Conservation (phyloP, 2,113 vertebrate species). For the Carettochelys insculpta region DNA sequence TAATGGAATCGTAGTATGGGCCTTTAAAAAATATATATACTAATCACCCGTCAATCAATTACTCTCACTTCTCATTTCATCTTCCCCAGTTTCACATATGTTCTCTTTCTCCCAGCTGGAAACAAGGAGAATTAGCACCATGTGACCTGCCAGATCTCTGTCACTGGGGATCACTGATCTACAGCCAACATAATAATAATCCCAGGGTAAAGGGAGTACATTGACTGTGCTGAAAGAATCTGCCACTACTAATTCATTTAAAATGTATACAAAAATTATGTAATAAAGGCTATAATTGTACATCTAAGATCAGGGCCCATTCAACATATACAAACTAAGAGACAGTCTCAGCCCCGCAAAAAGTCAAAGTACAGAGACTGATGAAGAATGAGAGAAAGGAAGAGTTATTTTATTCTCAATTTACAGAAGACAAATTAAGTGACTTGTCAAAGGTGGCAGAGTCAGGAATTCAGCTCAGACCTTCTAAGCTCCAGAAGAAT, state of each 20-base stretch:
- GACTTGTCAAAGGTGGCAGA: neutral
- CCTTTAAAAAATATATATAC: conserved; percentile 11
- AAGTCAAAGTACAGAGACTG: neutral
- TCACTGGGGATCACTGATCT: neutral
- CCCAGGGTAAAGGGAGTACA: conserved; percentile 10
- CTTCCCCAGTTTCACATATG: neutral
- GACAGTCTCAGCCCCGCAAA: neutral
- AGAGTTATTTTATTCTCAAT: neutral
- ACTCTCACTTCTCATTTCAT: neutral
- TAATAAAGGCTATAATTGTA: neutral
- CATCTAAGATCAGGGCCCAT: neutral
- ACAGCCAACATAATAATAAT: neutral
- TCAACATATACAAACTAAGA: conserved; percentile 14
- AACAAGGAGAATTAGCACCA: neutral
- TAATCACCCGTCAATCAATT: neutral
- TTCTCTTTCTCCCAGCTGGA: neutral
- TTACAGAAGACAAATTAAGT: neutral
- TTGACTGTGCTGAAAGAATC: neutral
- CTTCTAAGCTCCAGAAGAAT: neutral
- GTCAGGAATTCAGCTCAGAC: neutral
- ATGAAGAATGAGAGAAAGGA: conserved; percentile 4
- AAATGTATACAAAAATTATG: neutral
- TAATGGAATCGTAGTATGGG: neutral
- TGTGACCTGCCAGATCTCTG: neutral
- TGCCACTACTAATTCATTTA: neutral